Base-by-base conservation (phyloP, 2,888 invertebrate genomes). In the Synanthedon formicaeformis region DNA sequence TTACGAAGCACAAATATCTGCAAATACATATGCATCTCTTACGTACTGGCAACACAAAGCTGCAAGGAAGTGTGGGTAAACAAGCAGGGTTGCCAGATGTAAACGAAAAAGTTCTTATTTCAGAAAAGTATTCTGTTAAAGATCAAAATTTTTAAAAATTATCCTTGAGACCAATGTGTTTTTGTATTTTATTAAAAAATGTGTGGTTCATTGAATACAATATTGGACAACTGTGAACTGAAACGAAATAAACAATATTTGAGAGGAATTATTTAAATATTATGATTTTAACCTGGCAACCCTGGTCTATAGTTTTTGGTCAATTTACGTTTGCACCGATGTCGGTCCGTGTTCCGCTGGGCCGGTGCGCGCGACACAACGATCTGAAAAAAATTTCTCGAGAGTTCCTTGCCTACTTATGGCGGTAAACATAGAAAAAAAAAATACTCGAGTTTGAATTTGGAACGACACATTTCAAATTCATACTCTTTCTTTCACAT, bases 1-100 rank as follows among this genome's bases (percentile, higher is more conserved):
- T 99, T 99, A 55, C 99, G 92, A 66, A 99, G 88, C 64, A 98
- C 90, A 80, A 97, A 99, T 55, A 98, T 92, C 94, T 96, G 87
- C 52, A 69, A 75, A 66, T 64, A 74, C 57, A 58, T 54, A 57
- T 52, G 60, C 51, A 50, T 53, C 65, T 56, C 60, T 53, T 48
- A 54, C 16, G 12, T n/a, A 14, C 18, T 50, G 48, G 55, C 51
- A 53, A 61, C 55, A 49, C 49, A 16, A 49, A 11, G 18, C 18
- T 16, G 49, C 13, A 49, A 49, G 49, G 49, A 49, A 49, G 16
- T 16, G 14, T 18, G 49, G 49, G 23, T 49, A 12, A 34, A 34
- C 34, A 34, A 34, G 10, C 45, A 45, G 45, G 45, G 45, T 45
- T 45, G 45, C 14, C 45, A 45, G 45, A 45, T 45, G 45, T 45